Evolutionary conservation across 2,113 vertebrate species (phyloP), one percentile per base, ranked within the genome.

Genomic region (Notiomystis cincta): DNA sequence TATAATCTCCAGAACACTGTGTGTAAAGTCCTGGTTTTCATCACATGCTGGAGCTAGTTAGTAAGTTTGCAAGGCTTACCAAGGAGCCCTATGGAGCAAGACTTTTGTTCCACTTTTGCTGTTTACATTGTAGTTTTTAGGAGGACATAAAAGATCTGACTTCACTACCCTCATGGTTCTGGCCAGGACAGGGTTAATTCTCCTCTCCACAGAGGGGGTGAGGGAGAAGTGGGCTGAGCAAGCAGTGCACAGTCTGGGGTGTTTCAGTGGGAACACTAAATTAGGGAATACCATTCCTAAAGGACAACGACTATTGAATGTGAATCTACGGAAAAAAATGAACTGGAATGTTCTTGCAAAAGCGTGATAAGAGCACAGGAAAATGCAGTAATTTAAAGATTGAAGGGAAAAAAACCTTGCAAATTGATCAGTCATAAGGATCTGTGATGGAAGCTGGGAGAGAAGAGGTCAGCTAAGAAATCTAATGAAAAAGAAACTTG

Each of bases 331-430:
- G 42, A 44, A 69, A 89, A 89, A 91, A 76, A 62, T 11, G 18
- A 92, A 57, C 28, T 56, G 21, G 17, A 92, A 75, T 1, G 40
- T 37, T 67, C 16, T 85, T 66, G 27, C 93, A 89, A 93, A 53
- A n/a, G 12, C 4, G 0, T 72, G 56, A 23, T 44, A 91, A 94
- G 69, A 69, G 5, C 15, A 57, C 17, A 14, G 71, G 42, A 81
- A 93, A 87, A 91, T 85, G 33, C 45, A 57, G 22, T 44, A 65
- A 6, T 77, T 92, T 67, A 35, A 96, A 87, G 23, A 70, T 58
- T 42, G 69, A 79, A 80, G 35, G 38, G 24, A 57, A 48, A 67
- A 17, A 60, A 38, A 15, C 50, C 5, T 71, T 80, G 6, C 8
- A 77, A 69, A 78, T 35, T 93, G 33, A 78, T 94, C 8, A 51